Evolutionary conservation across 64 coral and sea anemone genomes (phyloP), one percentile per base, ranked within the genome.

Genomic region (Trachythela sp.): DNA sequence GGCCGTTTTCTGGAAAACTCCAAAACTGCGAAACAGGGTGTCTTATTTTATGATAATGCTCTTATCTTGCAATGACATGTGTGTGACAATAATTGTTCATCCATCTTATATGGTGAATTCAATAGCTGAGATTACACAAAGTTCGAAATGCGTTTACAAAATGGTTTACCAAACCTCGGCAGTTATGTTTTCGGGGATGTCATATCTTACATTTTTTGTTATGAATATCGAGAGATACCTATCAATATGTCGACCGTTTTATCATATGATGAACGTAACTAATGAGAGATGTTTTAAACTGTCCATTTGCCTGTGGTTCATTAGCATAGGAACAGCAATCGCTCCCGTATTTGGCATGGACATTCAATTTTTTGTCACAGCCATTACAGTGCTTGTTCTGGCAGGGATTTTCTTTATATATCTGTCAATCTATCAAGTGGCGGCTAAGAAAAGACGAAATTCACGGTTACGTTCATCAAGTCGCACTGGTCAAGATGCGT

Each of bases 21-120:
- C 75, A 9, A 36, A 37, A 13, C 37, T 80, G 9, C 37, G 75
- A 18, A 15, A 80, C 15, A 80, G 35, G 30, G 75, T 80, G 20
- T 80, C 75, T 6, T 80, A 80, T 18, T 80, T 80, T 30, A 80
- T 39, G 75, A 30, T 80, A 34, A 80, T 80, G 75, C 20, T 80
- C 35, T 80, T 80, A 30, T 80, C 75, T 17, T 30, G 27, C 15
- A 80, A 29, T 80, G 75, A 80, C 18, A 30, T 80, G 33, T 35
- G 20, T 18, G 75, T 80, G 13, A 18, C 33, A 14, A 36, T 80
- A 8, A 80, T 80, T 37, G 75, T 80, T 30, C 75, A 80, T 80
- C 75, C 75, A 18, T 22, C 35, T 9, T 30, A 36, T 20, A 2
- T 80, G 13, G 8, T 80, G 20, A 80, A 80, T 30, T 35, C 75